Evolutionary conservation across 2,888 invertebrate genomes (phyloP), one percentile per base, ranked within the genome.

Genomic region (Ennomos quercinarius): DNA sequence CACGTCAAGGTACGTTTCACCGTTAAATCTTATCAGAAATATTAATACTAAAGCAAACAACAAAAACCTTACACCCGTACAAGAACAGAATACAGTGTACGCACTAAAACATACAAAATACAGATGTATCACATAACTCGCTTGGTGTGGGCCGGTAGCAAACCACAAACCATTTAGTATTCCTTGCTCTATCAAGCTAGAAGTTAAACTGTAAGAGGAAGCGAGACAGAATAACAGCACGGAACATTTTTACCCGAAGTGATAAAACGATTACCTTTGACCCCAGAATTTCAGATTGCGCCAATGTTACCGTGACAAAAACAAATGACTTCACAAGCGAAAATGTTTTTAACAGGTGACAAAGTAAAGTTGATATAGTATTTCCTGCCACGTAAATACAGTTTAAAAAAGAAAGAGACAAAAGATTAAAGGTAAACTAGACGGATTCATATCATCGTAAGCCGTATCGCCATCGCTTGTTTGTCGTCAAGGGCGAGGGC

Each of bases 221-320:
- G 62, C 50, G 78, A 72, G 85, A 85, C 67, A 38, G 58, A 45
- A 55, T 50, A 41, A n/a, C n/a, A 27, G 9, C 45, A 48, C 52
- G 58, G 27, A 53, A 69, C 61, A 70, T 60, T 80, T 80, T 76
- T 76, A 76, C 71, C n/a, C 68, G 76, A 80, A 77, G 72, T 74
- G 81, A 82, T 85, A 84, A 81, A 83, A 81, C 78, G 71, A 81
- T 81, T 81, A 85, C 84, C 80, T 84, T 75, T 86, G 84, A 87
- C 85, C 86, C 76, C 68, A 65, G 55, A 68, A 74, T 72, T 70
- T 74, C 42, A 57, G 64, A 66, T 63, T 62, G 40, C 48, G 57
- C 57, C 43, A 58, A 60, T 47, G 42, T 50, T 35, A 50, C 12
- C 35, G 10, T 8, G 8, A 45, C 12, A 44, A 42, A 45, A 54